Percentiles rank a stretch among this genome's conserved stretches.
Conservation (phyloP, 53 echinoderm and acorn worm genomes). For the Patiria pectinifera region DNA sequence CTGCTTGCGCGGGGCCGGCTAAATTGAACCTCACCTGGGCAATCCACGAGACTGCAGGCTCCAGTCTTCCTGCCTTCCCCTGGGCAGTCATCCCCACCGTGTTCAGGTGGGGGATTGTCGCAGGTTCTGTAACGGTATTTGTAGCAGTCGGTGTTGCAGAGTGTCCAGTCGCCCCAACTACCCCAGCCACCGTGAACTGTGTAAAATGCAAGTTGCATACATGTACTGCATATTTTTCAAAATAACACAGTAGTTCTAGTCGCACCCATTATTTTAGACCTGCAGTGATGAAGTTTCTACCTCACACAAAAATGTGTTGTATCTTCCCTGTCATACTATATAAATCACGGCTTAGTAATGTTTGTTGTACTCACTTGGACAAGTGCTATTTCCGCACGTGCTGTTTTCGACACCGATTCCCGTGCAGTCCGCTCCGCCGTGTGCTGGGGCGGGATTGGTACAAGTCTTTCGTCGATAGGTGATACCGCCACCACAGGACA, state of each 20-base stretch:
- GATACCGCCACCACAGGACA: conserved; percentile 76
- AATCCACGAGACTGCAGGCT: conserved; percentile 73
- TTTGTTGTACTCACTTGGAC: conserved; percentile 77
- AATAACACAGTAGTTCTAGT: too few relatives aligned
- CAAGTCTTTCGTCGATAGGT: conserved; percentile 68
- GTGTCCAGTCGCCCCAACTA: conserved; percentile 59
- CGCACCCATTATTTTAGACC: too few relatives aligned
- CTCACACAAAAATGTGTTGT: neutral
- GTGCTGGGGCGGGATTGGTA: conserved; percentile 75
- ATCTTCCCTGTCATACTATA: too few relatives aligned
- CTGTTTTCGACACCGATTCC: conserved; percentile 56
- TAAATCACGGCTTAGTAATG: too few relatives aligned
- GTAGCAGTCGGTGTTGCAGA: conserved; percentile 77
- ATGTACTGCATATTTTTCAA: neutral
- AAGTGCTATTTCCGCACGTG: conserved; percentile 67
- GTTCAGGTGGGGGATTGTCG: conserved; percentile 71
- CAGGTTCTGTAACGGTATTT: conserved; percentile 76
- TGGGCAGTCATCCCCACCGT: conserved; percentile 69
- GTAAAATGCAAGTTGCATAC: neutral
- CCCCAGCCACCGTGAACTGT: conserved; percentile 80
- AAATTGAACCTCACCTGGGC: conserved; percentile 63
- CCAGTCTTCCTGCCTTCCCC: conserved; percentile 45
- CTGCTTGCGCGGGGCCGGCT: too few relatives aligned
- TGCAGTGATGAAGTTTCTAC: too few relatives aligned
- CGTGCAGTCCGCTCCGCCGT: conserved; percentile 77